A percentile compares a stretch with the other conserved stretches of the same genome.
These are phyloP conservation scores for Dioctria linearis DNA, from an alignment of 2,888 invertebrate species.

Conservation along the genomic window DNA sequence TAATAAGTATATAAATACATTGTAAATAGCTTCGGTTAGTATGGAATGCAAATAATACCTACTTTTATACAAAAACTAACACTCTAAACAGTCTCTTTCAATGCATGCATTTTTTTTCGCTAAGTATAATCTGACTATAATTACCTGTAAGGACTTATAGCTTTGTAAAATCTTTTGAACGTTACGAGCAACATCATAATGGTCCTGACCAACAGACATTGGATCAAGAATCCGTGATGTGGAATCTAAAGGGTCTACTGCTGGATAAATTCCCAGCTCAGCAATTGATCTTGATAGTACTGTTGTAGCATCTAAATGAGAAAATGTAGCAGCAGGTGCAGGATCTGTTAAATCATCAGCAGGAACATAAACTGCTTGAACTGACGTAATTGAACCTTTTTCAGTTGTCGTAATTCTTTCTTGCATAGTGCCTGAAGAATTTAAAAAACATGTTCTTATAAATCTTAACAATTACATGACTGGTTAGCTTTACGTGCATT, in stretches of 20 bases:
- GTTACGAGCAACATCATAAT: constrained; percentile 90
- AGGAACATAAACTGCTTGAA: constrained; percentile 95
- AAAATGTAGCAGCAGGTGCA: constrained; percentile 95
- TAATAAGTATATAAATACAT: too few species aligned
- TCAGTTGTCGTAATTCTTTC: constrained; percentile 96
- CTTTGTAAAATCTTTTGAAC: constrained; percentile 94
- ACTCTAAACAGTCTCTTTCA: too few species aligned
- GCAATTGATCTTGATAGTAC: constrained; percentile 94
- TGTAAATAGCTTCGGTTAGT: too few species aligned
- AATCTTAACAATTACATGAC: neutral
- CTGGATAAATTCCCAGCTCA: constrained; percentile 93
- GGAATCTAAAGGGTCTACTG: constrained; percentile 94
- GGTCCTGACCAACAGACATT: constrained; percentile 89
- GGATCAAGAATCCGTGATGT: constrained; percentile 96
- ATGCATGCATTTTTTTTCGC: too few species aligned
- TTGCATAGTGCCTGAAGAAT: constrained; percentile 81
- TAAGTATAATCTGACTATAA: too few species aligned
- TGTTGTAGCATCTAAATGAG: constrained; percentile 96
- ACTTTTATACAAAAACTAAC: too few species aligned
- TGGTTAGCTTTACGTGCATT: too few species aligned
- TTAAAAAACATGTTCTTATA: neutral
- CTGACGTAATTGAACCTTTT: constrained; percentile 96
- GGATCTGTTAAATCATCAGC: constrained; percentile 98
- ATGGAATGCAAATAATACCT: too few species aligned
- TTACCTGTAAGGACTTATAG: constrained; percentile 80